A percentile compares a stretch with the other conserved stretches of the same genome.
phyloP scores from a whole-genome alignment of 2,888 invertebrate genomes.

The Nyleta sp. region DNA sequence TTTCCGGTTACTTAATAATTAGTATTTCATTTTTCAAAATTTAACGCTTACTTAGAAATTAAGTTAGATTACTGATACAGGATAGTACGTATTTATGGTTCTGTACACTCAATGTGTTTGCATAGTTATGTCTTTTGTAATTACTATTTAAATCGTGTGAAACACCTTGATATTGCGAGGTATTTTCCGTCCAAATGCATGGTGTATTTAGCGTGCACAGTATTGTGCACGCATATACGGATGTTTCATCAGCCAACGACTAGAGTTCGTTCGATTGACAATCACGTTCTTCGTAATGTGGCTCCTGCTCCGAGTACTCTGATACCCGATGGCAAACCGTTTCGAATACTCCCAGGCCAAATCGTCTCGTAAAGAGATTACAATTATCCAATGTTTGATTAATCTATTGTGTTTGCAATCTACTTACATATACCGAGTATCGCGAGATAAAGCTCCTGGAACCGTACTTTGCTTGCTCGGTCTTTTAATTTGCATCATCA shows the following conservation, averaged over 20 bases:
- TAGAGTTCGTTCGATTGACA: slow-evolving; percentile 78
- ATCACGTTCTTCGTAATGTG: slow-evolving; percentile 73
- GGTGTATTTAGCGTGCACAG: slow-evolving; percentile 73
- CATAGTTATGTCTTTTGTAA: too few relatives aligned
- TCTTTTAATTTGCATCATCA: slow-evolving; percentile 52
- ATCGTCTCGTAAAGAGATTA: slow-evolving; percentile 76
- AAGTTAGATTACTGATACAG: too few relatives aligned
- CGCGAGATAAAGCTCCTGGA: slow-evolving; percentile 51
- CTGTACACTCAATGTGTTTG: too few relatives aligned
- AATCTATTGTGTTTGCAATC: slow-evolving; percentile 73
- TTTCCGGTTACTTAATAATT: too few relatives aligned
- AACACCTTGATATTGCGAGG: too few relatives aligned
- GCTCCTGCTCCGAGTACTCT: slow-evolving; percentile 69
- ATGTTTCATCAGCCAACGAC: slow-evolving; percentile 81
- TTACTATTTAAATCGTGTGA: too few relatives aligned
- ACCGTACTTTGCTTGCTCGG: slow-evolving; percentile 21
- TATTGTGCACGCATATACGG: slow-evolving; percentile 79
- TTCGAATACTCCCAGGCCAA: slow-evolving; percentile 67
- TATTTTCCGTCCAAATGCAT: slow-evolving; percentile 50
- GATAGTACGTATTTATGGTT: too few relatives aligned
- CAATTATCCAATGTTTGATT: slow-evolving; percentile 76
- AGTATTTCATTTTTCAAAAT: too few relatives aligned
- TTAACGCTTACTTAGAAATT: too few relatives aligned
- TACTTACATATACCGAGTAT: slow-evolving; percentile 62
- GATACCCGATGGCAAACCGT: slow-evolving; percentile 54